These are phyloP conservation scores for Chloropsis hardwickii DNA, from an alignment of 2,113 vertebrate genomes.

Conservation along the genomic window DNA sequence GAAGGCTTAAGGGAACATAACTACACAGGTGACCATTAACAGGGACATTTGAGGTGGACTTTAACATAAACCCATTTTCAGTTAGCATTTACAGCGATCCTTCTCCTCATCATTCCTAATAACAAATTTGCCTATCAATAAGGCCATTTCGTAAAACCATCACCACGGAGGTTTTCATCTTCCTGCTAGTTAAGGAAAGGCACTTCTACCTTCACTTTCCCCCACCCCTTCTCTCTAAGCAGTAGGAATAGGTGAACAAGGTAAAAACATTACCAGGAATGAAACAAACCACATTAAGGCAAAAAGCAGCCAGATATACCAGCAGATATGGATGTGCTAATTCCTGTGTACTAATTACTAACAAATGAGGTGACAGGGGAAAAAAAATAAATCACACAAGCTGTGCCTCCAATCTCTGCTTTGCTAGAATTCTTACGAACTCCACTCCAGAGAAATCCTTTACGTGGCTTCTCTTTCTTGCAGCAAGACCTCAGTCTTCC, in stretches of 20 bases:
- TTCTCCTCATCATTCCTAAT: not conserved
- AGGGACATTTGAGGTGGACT: not conserved
- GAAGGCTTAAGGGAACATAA: not conserved
- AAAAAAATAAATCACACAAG: not conserved
- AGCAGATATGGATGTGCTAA: not conserved
- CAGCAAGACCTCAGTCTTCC: not conserved
- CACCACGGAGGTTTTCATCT: not conserved
- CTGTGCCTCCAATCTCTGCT: rapidly evolving
- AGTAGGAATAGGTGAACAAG: not conserved
- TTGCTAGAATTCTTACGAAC: not conserved
- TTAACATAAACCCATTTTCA: rapidly evolving
- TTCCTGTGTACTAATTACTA: not conserved
- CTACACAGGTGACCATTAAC: not conserved
- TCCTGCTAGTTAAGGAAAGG: not conserved
- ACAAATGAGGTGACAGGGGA: rapidly evolving
- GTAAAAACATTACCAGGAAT: not conserved
- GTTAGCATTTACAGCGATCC: not conserved
- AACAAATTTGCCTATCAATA: not conserved
- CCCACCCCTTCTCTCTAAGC: rapidly evolving
- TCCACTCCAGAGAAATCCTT: not conserved
- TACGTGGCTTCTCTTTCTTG: not conserved
- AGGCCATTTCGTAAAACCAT: not conserved
- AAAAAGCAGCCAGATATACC: not conserved
- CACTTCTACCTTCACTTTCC: not conserved
- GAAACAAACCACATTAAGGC: not conserved